phyloP scores from a whole-genome alignment of 2,797 vertebrate species.

The Leucoraja ocellata region DNA sequence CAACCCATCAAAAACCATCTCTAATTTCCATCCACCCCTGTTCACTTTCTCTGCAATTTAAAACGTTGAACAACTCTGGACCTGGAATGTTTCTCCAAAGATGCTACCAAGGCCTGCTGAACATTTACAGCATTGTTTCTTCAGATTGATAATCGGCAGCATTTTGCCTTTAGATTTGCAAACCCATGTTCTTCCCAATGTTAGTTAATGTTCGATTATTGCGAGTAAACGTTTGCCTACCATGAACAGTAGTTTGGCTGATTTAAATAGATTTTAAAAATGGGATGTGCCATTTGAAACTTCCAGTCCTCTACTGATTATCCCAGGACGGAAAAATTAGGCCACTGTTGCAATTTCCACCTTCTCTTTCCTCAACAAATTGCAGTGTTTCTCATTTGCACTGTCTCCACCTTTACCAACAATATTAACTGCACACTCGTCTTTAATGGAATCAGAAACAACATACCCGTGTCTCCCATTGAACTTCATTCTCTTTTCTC shows the following conservation, averaged over 20 bases:
- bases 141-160: too few species aligned
- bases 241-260: background rate
- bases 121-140: too few species aligned
- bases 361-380: background rate
- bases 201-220: background rate
- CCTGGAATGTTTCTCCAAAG: too few species aligned
- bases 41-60: too few species aligned
- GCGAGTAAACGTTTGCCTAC: background rate
- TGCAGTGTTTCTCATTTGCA: background rate
- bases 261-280: background rate
- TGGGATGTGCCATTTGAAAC: background rate
- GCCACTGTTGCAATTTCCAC: background rate
- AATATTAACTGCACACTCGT: background rate
- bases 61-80: too few species aligned
- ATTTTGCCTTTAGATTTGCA: background rate
- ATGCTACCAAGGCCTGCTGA: too few species aligned
- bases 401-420: background rate
- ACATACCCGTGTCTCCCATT: slow-evolving; percentile 92
- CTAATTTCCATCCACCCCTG: too few species aligned
- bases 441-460: background rate
- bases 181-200: background rate
- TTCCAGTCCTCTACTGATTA: background rate
- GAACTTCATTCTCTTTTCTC: slow-evolving; percentile 85
- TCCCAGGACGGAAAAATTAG: background rate
- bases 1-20: too few species aligned